phyloP scores from a whole-genome alignment of 2,888 invertebrate genomes.

The Heliconius charithonia region DNA sequence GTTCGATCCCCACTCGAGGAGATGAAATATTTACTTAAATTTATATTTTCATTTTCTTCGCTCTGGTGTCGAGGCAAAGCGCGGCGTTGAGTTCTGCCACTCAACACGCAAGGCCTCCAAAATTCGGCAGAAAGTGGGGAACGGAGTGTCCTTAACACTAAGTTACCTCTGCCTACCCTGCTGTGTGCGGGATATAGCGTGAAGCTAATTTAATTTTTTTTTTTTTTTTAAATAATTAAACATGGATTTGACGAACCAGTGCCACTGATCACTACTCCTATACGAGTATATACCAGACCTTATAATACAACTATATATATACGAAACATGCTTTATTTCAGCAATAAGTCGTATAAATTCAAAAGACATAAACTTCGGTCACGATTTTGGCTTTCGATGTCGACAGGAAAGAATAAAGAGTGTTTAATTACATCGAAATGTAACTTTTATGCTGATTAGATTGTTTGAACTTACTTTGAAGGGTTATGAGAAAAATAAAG shows the following conservation, averaged over 20 bases:
- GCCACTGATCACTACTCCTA: not conserved
- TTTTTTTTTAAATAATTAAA: no score
- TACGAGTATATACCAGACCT: not conserved
- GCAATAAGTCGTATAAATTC: conserved; percentile 67
- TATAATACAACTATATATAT: conserved; percentile 14
- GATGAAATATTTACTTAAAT: no score
- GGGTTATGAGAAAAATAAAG: not conserved
- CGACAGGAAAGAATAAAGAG: conserved; percentile 60
- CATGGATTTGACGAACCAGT: not conserved
- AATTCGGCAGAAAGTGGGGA: no score
- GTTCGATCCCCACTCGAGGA: no score
- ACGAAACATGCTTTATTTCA: conserved; percentile 16
- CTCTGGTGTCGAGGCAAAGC: no score
- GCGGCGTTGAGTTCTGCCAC: no score
- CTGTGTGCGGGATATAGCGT: no score
- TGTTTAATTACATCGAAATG: conserved; percentile 51
- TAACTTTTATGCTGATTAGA: conserved; percentile 28
- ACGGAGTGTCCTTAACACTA: no score
- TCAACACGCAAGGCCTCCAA: no score
- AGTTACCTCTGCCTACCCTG: no score
- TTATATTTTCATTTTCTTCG: no score
- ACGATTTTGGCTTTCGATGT: conserved; percentile 59
- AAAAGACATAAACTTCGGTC: conserved; percentile 63
- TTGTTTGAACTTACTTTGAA: conserved; percentile 5
- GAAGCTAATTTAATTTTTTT: no score